Conservation (phyloP, 2,888 invertebrate genomes). For the Chrysotoxum bicinctum region DNA sequence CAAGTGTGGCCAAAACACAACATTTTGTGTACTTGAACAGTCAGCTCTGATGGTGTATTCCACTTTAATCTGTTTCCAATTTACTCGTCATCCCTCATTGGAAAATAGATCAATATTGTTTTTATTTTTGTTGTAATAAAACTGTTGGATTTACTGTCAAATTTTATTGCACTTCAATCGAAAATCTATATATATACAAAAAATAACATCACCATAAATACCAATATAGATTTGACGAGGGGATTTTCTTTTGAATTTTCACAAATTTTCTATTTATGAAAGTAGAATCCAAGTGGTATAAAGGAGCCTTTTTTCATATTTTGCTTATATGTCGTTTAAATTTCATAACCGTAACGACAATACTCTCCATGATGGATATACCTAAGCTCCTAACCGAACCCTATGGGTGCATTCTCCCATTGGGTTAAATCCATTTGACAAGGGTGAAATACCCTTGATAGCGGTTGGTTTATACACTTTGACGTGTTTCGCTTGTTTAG, state of each 20-base stretch:
- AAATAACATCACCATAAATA: slow-evolving; percentile 43
- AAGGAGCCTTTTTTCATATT: slow-evolving; percentile 28
- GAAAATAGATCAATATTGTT: slow-evolving; percentile 65
- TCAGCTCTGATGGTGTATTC: neutral
- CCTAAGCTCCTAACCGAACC: neutral
- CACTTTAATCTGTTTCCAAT: neutral
- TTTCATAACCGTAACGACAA: slow-evolving; percentile 44
- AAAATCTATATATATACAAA: slow-evolving; percentile 64
- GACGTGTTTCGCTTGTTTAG: slow-evolving; percentile 42
- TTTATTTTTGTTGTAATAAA: slow-evolving; percentile 57
- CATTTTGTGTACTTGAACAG: neutral
- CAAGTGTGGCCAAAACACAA: neutral
- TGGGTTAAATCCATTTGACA: slow-evolving; percentile 59
- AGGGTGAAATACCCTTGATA: slow-evolving; percentile 53
- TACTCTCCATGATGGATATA: slow-evolving; percentile 44
- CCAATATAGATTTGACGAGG: neutral
- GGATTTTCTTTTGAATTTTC: slow-evolving; percentile 40
- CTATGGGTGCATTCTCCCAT: slow-evolving; percentile 33
- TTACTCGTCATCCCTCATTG: neutral
- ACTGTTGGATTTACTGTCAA: slow-evolving; percentile 67
- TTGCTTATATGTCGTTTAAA: neutral
- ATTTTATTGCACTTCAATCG: slow-evolving; percentile 68
- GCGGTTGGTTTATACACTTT: slow-evolving; percentile 32
- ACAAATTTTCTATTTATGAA: slow-evolving; percentile 62
- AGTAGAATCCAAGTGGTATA: slow-evolving; percentile 41